Evolutionary conservation across 2,797 vertebrate species (phyloP).

Genomic region (Rhinoraja longicauda): DNA sequence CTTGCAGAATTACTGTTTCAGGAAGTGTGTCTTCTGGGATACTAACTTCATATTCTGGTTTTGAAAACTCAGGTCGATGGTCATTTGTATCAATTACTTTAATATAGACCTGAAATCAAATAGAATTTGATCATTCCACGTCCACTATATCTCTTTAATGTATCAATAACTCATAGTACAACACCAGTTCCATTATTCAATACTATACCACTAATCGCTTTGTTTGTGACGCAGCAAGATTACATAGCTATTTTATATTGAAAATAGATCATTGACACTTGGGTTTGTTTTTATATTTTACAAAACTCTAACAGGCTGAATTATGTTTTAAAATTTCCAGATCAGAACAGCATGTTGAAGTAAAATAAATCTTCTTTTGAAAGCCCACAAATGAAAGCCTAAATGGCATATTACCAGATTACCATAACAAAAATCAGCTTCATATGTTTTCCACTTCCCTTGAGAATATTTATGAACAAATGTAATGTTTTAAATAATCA

Average conservation of each 20-base stretch:
- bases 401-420: not conserved
- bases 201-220: not conserved
- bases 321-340: not conserved
- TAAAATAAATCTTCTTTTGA: not conserved
- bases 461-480: not conserved
- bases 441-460: not conserved
- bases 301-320: not conserved
- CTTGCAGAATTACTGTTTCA: conserved; percentile 79
- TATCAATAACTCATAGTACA: not conserved
- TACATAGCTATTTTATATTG: not conserved
- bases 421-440: conserved; percentile 1
- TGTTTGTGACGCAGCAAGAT: not conserved
- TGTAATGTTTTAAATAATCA: not conserved
- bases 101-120: conserved; percentile 75
- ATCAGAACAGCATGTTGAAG: not conserved
- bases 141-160: not conserved
- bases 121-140: not conserved
- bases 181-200: not conserved
- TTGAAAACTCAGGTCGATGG: conserved; percentile 86
- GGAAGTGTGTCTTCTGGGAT: conserved; percentile 78
- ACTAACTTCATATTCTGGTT: conserved; percentile 73
- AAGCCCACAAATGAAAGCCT: not conserved
- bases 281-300: not conserved
- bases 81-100: conserved; percentile 97
- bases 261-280: not conserved